Evolutionary conservation across 2,113 vertebrate species (phyloP).

Genomic region (Petaurus breviceps): DNA sequence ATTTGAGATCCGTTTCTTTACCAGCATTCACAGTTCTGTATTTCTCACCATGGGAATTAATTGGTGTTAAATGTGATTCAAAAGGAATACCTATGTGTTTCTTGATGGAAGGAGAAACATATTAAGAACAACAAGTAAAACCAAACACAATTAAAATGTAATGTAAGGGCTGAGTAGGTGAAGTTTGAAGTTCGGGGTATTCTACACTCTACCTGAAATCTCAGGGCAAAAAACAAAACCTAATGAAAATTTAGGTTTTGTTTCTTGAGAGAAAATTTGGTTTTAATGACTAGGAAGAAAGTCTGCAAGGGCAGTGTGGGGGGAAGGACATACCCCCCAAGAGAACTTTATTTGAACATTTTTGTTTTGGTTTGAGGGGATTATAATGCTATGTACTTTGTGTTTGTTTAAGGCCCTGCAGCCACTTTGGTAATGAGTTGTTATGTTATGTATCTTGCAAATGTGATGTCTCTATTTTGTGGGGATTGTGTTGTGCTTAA

Average conservation of each 20-base stretch:
- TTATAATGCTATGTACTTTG: too few species aligned
- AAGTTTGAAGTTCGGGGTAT: slow-evolving; percentile 10
- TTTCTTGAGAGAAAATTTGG: slow-evolving; percentile 40
- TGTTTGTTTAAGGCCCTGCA: too few species aligned
- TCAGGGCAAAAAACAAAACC: slow-evolving; percentile 26
- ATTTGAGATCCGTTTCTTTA: neutral
- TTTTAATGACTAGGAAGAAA: slow-evolving; percentile 19
- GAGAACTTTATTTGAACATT: too few species aligned
- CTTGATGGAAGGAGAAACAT: slow-evolving; percentile 20
- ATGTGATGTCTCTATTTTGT: too few species aligned
- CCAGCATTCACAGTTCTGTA: slow-evolving; percentile 3
- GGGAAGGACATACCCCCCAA: too few species aligned
- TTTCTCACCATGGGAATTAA: slow-evolving; percentile 43
- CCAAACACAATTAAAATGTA: slow-evolving; percentile 51
- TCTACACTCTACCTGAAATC: neutral
- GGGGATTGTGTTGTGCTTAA: too few species aligned
- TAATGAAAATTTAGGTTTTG: slow-evolving; percentile 14
- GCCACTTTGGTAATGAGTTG: too few species aligned
- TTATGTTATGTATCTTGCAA: too few species aligned
- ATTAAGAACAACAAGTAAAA: slow-evolving; percentile 54
- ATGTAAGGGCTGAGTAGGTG: slow-evolving; percentile 17
- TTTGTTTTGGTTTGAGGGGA: too few species aligned
- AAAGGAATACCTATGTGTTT: slow-evolving; percentile 12
- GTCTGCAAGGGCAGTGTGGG: too few species aligned
- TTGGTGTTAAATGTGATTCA: slow-evolving; percentile 28